Evolutionary conservation across 2,113 vertebrate genomes (phyloP).

Genomic region (Baryphthengus martii): DNA sequence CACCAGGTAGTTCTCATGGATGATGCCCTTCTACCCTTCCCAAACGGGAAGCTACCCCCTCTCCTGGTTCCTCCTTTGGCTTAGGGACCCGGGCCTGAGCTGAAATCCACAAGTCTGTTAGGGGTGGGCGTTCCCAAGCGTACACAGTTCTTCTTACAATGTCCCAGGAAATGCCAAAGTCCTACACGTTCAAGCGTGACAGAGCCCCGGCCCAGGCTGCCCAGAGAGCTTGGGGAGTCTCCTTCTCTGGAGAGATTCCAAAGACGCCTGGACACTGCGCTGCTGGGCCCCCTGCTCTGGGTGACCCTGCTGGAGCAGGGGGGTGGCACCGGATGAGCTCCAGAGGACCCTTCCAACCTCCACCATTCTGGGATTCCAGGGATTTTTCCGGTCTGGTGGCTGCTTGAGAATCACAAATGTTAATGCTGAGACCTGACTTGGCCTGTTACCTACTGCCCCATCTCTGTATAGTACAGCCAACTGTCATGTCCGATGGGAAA

Average conservation of each 20-base stretch:
- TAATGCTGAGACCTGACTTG: not conserved
- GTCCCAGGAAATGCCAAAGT: not conserved
- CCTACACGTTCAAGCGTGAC: not conserved
- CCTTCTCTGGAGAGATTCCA: no score
- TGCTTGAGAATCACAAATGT: not conserved
- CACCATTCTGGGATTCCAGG: not conserved
- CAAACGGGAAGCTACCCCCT: rapidly evolving
- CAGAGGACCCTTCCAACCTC: no score
- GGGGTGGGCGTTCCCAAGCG: rapidly evolving
- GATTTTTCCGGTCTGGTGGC: not conserved
- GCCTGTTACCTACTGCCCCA: not conserved
- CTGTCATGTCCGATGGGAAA: not conserved
- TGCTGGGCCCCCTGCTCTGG: no score
- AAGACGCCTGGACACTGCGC: no score
- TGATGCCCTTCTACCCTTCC: not conserved
- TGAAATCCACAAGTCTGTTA: not conserved
- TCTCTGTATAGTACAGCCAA: not conserved
- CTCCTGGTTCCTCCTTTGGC: not conserved
- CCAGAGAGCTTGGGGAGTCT: no score
- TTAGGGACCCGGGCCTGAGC: not conserved
- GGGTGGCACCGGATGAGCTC: no score
- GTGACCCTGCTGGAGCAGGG: no score
- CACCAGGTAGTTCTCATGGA: not conserved
- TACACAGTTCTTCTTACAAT: not conserved
- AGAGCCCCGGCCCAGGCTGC: no score